Conservation (phyloP, 2,797 vertebrate species). For the Ptychobarbus kaznakovi region DNA sequence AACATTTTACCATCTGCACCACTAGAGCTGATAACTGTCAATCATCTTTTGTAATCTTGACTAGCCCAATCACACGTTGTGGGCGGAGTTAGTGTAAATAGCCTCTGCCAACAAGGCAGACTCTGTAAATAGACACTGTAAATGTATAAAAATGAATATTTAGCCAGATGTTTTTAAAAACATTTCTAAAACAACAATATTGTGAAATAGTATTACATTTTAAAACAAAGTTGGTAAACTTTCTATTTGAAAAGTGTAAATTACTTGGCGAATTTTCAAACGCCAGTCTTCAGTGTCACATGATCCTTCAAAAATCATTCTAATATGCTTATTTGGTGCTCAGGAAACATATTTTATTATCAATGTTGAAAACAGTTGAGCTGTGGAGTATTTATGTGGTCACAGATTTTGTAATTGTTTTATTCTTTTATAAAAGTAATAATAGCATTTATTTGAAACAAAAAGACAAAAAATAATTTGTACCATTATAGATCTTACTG, state of each 20-base stretch:
- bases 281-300: background rate
- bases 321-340: background rate
- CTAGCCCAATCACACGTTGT: too few species aligned
- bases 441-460: background rate
- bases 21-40: too few species aligned
- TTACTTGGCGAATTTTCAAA: background rate
- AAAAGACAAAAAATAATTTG: background rate
- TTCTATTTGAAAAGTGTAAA: background rate
- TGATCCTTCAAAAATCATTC: background rate
- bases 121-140: background rate
- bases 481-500: background rate
- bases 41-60: too few species aligned
- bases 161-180: background rate
- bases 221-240: background rate
- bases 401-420: background rate
- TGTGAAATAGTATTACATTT: background rate
- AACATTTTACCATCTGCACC: too few species aligned
- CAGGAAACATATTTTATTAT: background rate
- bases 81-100: too few species aligned
- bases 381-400: background rate
- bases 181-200: background rate
- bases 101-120: too few species aligned
- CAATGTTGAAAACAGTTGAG: background rate
- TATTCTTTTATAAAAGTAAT: background rate
- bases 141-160: background rate